Evolutionary conservation across 2,797 vertebrate genomes (phyloP), one percentile per base, ranked within the genome.

Genomic region (Helostoma temminkii): DNA sequence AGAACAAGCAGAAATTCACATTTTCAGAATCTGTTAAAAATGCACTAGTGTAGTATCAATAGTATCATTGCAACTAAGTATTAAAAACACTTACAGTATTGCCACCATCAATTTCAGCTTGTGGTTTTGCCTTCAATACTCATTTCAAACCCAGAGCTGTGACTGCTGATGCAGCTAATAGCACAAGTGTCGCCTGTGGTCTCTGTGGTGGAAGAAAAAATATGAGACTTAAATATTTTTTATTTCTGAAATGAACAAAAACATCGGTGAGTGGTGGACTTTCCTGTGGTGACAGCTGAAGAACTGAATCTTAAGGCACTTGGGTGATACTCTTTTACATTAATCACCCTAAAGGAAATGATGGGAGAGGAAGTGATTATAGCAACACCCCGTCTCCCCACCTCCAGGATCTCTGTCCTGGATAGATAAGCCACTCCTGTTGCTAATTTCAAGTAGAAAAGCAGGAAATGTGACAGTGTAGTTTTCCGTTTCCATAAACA

Each of bases 391-490:
- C 63, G 50, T 78, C 80, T 78, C 81, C 78, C 81, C 83, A 86
- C 76, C 94, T 93, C 95, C 94, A 89, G 96, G 95, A 96, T 95
- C 94, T 92, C 93, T 98, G 97, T 91, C 90, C 92, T 85, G 91
- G 73, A 82, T 88, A 97, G 97, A 99, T 99, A 99, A 98, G 96
- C 95, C 93, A 89, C 70, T 94, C 92, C 89, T 90, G 93, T 95
- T 96, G 91, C 96, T 97, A 96, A 96, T 96, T 96, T 93, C 88
- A 86, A 94, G 94, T 94, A 93, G 95, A 94, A 95, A 96, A 92
- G 95, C 97, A 98, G 97, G 98, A 99, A 98, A 95, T 62, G 86
- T 94, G 95, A 97, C 95, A 95, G 94, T 92, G 93, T 94, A 93
- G 93, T 94, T 97, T 97, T 96, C 95, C 96, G 93, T 94, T 96